Evolutionary conservation across 2,888 invertebrate species (phyloP), one percentile per base, ranked within the genome.

Genomic region (Diplazon laetatorius): DNA sequence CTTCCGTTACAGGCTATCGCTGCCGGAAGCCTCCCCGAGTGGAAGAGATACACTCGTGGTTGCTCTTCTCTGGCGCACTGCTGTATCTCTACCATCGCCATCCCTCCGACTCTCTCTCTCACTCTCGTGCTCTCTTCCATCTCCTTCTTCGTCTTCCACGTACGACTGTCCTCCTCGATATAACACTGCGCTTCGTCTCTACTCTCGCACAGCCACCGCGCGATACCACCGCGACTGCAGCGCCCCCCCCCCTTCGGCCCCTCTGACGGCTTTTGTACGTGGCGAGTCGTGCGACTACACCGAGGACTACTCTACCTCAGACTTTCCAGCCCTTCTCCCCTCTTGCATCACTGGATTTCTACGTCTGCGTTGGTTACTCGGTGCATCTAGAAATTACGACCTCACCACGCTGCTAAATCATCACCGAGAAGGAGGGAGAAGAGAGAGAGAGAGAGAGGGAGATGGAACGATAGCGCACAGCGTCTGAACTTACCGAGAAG

Each of bases 21-120:
- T 82, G 63, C 77, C 65, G 82, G 83, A 82, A 76, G 84, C 82
- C 84, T 81, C 81, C 81, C 84, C 85, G 82, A 87, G 84, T 86
- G 87, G 86, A 86, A 87, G 87, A 87, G 87, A 87, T 87, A 87
- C 85, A 85, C 83, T 84, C 81, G 78, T 78, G 78, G 78, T 68
- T 78, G 71, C 71, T 71, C 66, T 30, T 30, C 71, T 71, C 70
- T 71, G 74, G 63, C 73, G 76, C 77, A 66, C 59, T 70, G 73
- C 73, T 66, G 74, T 66, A 77, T 68, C 68, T 77, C 66, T 71
- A 37, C 65, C 20, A 20, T 60, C 62, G 12, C 62, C 9, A 14
- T 46, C 57, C 8, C 37, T 48, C 37, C 22, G 12, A n/a, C 50
- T 52, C 60, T 12, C 18, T 30, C 20, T 39, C 52, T 20, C 22